Percentiles rank a stretch among this genome's conserved stretches.
These are phyloP conservation scores for Formica aserva DNA, from an alignment of 2,888 invertebrate species.

Conservation along the genomic window DNA sequence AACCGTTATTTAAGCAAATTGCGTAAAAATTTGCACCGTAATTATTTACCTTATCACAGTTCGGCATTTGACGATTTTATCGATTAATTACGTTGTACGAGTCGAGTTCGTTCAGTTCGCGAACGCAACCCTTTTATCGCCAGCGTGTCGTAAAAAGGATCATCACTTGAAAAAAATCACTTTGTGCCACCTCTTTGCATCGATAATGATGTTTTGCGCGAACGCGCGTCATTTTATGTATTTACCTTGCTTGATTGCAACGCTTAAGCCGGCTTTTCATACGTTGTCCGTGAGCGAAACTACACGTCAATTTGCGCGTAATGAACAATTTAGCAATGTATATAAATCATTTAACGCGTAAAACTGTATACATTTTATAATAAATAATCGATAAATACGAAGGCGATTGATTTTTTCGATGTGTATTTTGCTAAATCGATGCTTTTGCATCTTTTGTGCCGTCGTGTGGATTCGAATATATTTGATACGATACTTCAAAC, in stretches of 20 bases:
- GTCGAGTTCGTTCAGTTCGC: neutral
- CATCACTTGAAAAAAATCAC: neutral
- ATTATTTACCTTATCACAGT: conserved; percentile 22
- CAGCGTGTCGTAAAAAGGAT: neutral
- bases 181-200: neutral
- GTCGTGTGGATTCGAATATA: neutral
- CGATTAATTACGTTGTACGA: conserved; percentile 15
- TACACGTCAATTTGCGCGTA: neutral
- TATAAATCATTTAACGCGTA: neutral
- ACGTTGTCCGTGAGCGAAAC: neutral
- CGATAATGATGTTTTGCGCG: conserved; percentile 16
- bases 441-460: neutral
- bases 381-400: neutral
- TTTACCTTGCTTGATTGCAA: conserved; percentile 24
- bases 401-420: neutral
- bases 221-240: neutral
- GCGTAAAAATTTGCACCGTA: conserved; percentile 9
- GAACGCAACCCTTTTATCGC: neutral
- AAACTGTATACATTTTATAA: neutral
- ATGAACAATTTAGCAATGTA: neutral
- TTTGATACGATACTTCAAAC: neutral
- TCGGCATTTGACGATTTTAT: conserved; percentile 2
- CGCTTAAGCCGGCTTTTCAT: neutral
- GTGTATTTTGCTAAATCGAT: neutral
- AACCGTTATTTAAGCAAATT: neutral